Conservation (phyloP, 2,888 invertebrate species). For the Boloria euphrosyne region DNA sequence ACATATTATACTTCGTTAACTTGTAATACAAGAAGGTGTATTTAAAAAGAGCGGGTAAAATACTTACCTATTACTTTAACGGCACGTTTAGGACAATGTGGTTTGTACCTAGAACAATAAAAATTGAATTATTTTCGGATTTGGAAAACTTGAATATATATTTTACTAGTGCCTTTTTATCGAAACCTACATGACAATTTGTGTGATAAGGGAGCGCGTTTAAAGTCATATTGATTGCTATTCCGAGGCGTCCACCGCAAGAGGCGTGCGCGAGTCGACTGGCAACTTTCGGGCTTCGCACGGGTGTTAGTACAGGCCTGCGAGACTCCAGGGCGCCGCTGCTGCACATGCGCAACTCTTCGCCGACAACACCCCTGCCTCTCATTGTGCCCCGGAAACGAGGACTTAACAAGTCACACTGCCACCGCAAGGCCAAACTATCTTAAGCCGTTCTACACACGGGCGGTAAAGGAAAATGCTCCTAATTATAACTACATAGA, state of each 20-base stretch:
- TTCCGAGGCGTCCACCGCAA: constrained; percentile 53
- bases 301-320: constrained; percentile 70
- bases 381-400: constrained; percentile 77
- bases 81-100: constrained; percentile 51
- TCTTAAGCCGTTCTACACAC: constrained; percentile 27
- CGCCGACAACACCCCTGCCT: constrained; percentile 76
- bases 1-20: constrained; percentile 18
- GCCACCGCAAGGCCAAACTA: constrained; percentile 62
- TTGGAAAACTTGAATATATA: not conserved
- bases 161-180: constrained; percentile 4
- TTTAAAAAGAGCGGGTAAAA: constrained; percentile 42
- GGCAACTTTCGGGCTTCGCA: constrained; percentile 61
- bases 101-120: constrained; percentile 66
- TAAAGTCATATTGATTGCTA: constrained; percentile 41
- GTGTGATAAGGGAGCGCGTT: constrained; percentile 51
- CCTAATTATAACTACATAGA: not conserved
- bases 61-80: constrained; percentile 60
- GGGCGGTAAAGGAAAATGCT: constrained; percentile 15
- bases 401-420: constrained; percentile 74
- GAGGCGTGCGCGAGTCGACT: constrained; percentile 65
- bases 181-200: constrained; percentile 55
- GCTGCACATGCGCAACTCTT: constrained; percentile 74
- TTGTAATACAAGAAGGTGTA: constrained; percentile 28
- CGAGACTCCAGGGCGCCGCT: constrained; percentile 76
- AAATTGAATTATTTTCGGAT: constrained; percentile 34